phyloP scores from a whole-genome alignment of 2,113 vertebrate species.

The Aythya baeri region DNA sequence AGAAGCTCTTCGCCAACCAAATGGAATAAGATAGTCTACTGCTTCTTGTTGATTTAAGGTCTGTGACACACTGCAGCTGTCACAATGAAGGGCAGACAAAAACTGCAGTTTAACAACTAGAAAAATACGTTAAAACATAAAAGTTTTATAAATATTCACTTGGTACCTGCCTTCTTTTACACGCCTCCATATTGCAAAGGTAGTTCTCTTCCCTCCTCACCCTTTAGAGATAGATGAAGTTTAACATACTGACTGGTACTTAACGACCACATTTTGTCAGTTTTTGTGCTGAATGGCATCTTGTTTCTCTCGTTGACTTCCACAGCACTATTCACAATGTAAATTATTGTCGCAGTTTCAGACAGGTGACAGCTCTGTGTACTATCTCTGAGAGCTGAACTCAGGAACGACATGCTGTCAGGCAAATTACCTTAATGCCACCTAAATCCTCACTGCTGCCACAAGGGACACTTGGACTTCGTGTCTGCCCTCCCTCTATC shows the following conservation, averaged over 20 bases:
- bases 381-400: background rate
- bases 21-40: background rate
- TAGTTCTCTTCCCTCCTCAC: slow-evolving; percentile 8
- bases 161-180: slow-evolving; percentile 38
- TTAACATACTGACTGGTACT: slow-evolving; percentile 40
- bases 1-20: background rate
- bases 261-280: slow-evolving; percentile 59
- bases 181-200: background rate
- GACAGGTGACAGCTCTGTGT: background rate
- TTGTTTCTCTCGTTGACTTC: background rate
- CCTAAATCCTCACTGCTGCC: background rate
- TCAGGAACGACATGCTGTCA: background rate
- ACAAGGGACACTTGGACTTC: background rate
- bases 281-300: slow-evolving; percentile 21
- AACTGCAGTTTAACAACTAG: background rate
- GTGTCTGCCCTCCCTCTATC: background rate
- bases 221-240: slow-evolving; percentile 13
- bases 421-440: background rate
- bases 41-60: background rate
- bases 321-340: background rate
- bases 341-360: background rate
- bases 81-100: slow-evolving; percentile 17
- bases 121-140: slow-evolving; percentile 5
- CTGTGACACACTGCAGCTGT: slow-evolving; percentile 47
- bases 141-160: background rate